Evolutionary conservation across 1,140 invertebrate species (phyloP).

Genomic region (Galendromus occidentalis): DNA sequence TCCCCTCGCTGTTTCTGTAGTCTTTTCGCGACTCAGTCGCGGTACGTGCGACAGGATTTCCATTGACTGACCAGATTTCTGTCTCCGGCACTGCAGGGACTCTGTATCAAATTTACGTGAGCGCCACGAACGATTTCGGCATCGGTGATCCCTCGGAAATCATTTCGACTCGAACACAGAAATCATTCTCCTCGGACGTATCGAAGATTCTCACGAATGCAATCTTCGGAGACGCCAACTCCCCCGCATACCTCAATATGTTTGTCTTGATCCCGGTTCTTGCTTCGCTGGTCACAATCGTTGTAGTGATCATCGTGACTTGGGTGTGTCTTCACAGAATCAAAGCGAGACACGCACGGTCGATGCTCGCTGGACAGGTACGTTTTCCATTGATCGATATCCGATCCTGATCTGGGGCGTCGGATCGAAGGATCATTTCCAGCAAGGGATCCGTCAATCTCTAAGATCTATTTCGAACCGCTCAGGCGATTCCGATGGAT

Average conservation of each 20-base stretch:
- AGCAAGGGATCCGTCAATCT: no score
- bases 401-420: no score
- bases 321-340: constrained; percentile 17
- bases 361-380: constrained; percentile 1
- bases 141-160: constrained; percentile 20
- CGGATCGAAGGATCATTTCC: no score
- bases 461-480: no score
- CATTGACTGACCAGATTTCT: background rate
- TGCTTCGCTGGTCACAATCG: constrained; percentile 18
- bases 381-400: no score
- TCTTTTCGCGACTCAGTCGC: background rate
- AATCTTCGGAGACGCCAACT: background rate
- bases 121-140: constrained; percentile 20
- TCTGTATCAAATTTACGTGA: constrained; percentile 20
- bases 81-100: constrained; percentile 9
- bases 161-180: constrained; percentile 15
- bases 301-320: constrained; percentile 19
- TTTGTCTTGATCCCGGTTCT: constrained; percentile 20
- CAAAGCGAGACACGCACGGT: background rate
- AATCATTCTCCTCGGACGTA: constrained; percentile 3
- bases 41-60: background rate
- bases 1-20: background rate
- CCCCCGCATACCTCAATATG: constrained; percentile 15
- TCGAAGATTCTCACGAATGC: background rate
- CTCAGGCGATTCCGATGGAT: constrained; percentile 7